These are phyloP conservation scores for Nycteola revayana DNA, from an alignment of 2,888 invertebrate genomes.

Conservation along the genomic window DNA sequence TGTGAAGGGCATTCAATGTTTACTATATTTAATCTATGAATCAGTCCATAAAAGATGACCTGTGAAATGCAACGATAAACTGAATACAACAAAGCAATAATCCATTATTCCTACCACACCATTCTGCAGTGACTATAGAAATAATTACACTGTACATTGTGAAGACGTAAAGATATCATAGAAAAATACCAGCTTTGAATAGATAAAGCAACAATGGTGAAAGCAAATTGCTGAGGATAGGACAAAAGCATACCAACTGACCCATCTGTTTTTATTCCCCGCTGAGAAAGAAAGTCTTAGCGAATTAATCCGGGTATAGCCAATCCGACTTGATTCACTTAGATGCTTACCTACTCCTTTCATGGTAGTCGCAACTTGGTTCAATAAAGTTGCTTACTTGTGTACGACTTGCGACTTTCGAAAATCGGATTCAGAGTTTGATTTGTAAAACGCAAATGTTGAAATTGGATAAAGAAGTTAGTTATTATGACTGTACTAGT, in stretches of 20 bases:
- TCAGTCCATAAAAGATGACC: no score
- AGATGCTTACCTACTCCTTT: slow-evolving; percentile 49
- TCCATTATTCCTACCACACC: no score
- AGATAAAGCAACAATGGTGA: slow-evolving; percentile 49
- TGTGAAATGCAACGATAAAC: no score
- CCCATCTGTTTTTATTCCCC: slow-evolving; percentile 57
- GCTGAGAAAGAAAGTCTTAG: slow-evolving; percentile 55
- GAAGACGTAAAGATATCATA: slow-evolving; percentile 10
- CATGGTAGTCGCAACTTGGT: slow-evolving; percentile 21
- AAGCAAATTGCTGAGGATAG: slow-evolving; percentile 50
- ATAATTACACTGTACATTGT: slow-evolving; percentile 14
- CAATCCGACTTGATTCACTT: slow-evolving; percentile 45
- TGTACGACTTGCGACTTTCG: slow-evolving; percentile 4
- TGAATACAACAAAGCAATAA: no score
- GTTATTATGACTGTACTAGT: no score
- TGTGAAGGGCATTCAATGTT: no score
- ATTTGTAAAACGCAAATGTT: no score
- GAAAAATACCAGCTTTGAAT: slow-evolving; percentile 33
- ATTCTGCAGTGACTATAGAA: slow-evolving; percentile 7
- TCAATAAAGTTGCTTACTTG: neutral
- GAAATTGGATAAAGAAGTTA: no score
- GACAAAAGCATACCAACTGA: slow-evolving; percentile 46
- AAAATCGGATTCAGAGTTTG: no score
- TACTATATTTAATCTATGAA: no score
- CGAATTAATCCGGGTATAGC: slow-evolving; percentile 64